Percentiles rank a stretch among this genome's conserved stretches.
phyloP scores from a whole-genome alignment of 1,140 invertebrate species.

The Drosophila pachea region DNA sequence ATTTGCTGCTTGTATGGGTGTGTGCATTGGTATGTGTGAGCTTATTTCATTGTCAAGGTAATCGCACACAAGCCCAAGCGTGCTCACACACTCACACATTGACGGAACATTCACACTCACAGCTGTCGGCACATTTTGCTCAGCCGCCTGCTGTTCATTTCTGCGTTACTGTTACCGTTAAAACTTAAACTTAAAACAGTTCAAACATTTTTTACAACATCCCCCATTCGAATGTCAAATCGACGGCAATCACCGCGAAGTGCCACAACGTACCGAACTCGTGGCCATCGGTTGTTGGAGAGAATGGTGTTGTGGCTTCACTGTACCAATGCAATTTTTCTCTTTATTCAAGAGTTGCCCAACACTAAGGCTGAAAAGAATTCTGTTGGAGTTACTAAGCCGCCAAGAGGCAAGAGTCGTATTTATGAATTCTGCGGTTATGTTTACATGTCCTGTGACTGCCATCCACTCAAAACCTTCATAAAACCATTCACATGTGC shows the following conservation, averaged over 20 bases:
- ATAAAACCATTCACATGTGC: no score
- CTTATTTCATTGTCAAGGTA: slow-evolving; percentile 72
- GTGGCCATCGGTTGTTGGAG: background rate
- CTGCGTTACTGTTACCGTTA: slow-evolving; percentile 76
- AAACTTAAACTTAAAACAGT: slow-evolving; percentile 79
- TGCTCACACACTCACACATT: no score
- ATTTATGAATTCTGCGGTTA: no score
- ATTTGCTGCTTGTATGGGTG: slow-evolving; percentile 8
- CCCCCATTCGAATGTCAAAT: slow-evolving; percentile 16
- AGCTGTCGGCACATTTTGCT: background rate
- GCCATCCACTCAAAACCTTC: no score
- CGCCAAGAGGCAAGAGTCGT: no score
- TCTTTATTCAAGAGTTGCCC: slow-evolving; percentile 1
- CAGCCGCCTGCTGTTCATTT: slow-evolving; percentile 46
- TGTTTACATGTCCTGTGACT: no score
- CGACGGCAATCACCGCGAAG: background rate
- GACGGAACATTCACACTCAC: background rate
- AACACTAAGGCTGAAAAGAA: background rate
- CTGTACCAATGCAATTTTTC: background rate
- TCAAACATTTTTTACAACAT: slow-evolving; percentile 78
- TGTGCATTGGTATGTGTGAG: slow-evolving; percentile 21
- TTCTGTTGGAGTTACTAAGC: background rate
- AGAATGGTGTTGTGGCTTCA: background rate
- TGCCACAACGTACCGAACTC: background rate
- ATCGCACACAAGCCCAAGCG: slow-evolving; percentile 18